Evolutionary conservation across 2,888 invertebrate species (phyloP), one percentile per base, ranked within the genome.

Genomic region (Eupithecia centaureata): DNA sequence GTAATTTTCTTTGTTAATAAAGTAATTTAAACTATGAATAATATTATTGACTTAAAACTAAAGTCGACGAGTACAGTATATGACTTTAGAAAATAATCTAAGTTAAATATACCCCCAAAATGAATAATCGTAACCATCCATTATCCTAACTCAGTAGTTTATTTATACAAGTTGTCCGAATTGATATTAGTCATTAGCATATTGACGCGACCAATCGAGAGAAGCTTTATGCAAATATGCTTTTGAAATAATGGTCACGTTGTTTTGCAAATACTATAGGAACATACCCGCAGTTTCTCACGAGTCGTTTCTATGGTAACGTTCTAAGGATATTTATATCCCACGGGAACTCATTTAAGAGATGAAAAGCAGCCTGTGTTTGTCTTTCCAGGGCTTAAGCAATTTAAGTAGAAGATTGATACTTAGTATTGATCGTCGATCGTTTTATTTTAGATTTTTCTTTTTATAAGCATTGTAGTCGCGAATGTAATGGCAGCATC

Each of bases 101-200:
- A 47, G 3, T 22, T 18, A 64, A 56, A 56, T 28, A 56, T 47
- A 47, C 13, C 27, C 54, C 25, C 59, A 57, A n/a, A 63, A 60
- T 71, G 69, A 65, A n/a, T n/a, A n/a, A n/a, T n/a, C n/a, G n/a
- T n/a, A n/a, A n/a, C n/a, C n/a, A n/a, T n/a, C n/a, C 70, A 60
- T 67, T 63, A 71, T 66, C 42, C 42, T 42, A 42, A n/a, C 52
- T 56, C 30, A 22, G 61, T 67, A 69, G 56, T 60, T 52, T 70
- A 68, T 72, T 72, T 67, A 67, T 60, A 60, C 64, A 63, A 63
- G 67, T 66, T 72, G 62, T 67, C 59, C 68, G 70, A 69, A 72
- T 74, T 67, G 67, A 72, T 71, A 72, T 71, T 30, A 42, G 56
- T 64, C 10, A 72, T 72, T 72, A 67, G 47, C 70, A 74, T 72